Percentiles rank a stretch among this genome's conserved stretches.
These are phyloP conservation scores for Heptranchias perlo DNA, from an alignment of 2,113 vertebrate species.

Conservation along the genomic window DNA sequence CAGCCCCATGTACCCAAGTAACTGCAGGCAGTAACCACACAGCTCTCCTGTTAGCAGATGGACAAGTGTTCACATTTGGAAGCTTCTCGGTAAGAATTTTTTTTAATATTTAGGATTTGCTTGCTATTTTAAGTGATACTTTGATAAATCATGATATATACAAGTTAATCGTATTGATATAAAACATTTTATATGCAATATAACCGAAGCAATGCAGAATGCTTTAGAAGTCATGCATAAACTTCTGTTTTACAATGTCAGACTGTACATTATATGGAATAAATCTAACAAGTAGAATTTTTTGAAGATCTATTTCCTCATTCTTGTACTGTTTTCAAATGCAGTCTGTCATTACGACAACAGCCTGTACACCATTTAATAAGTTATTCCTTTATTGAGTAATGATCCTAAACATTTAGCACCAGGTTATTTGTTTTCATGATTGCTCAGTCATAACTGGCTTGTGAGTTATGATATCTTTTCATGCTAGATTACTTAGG, in stretches of 20 bases:
- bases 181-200: constrained; percentile 42
- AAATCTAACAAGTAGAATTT: not conserved
- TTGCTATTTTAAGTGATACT: constrained; percentile 33
- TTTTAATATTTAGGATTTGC: constrained; percentile 42
- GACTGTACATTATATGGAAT: not conserved
- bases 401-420: not conserved
- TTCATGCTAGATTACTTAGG: not conserved
- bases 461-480: not conserved
- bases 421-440: not conserved
- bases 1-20: constrained; percentile 85
- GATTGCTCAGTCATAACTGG: not conserved
- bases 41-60: constrained; percentile 87
- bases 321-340: not conserved
- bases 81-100: constrained; percentile 87
- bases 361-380: not conserved
- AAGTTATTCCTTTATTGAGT: not conserved
- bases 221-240: not conserved
- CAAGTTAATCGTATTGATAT: constrained; percentile 27
- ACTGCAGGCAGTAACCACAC: constrained; percentile 97
- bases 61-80: constrained; percentile 96
- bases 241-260: not conserved
- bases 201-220: not conserved
- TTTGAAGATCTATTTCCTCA: not conserved
- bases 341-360: not conserved
- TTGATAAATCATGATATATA: not conserved